Percentiles rank a stretch among this genome's conserved stretches.
These are phyloP conservation scores for Nomada ruficornis DNA, from an alignment of 2,888 invertebrate genomes.

Conservation along the genomic window DNA sequence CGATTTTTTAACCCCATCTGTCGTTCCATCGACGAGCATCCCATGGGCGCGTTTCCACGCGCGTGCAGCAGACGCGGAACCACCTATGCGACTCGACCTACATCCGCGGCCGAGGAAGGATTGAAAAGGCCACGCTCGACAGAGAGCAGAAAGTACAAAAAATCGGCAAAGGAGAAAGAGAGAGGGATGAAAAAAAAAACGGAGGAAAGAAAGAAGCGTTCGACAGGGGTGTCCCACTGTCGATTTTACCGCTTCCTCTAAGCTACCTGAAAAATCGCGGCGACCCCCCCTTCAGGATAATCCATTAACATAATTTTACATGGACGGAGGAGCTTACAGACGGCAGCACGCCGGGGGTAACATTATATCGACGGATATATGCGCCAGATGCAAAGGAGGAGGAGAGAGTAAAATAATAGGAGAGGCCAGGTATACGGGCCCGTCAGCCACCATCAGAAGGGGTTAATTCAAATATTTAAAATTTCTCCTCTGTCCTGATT, in stretches of 20 bases:
- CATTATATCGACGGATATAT: conserved; percentile 79
- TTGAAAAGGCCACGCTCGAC: conserved; percentile 62
- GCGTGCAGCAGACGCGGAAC: conserved; percentile 66
- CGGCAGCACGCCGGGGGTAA: conserved; percentile 70
- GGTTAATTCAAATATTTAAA: conserved; percentile 84
- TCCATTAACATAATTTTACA: conserved; percentile 85
- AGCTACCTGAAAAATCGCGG: conserved; percentile 73
- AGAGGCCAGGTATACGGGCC: conserved; percentile 75
- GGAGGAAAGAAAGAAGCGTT: conserved; percentile 34
- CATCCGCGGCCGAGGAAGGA: conserved; percentile 74
- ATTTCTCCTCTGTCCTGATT: conserved; percentile 77
- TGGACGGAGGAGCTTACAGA: conserved; percentile 68
- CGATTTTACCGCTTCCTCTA: conserved; percentile 24
- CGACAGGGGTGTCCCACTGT: conserved; percentile 53
- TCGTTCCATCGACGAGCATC: conserved; percentile 71
- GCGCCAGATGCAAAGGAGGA: conserved; percentile 83
- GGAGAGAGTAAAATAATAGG: conserved; percentile 78
- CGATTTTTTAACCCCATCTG: conserved; percentile 84
- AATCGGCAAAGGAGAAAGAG: conserved; percentile 15
- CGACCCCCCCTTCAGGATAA: conserved; percentile 80
- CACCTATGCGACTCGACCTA: conserved; percentile 73
- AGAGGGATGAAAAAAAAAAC: conserved; percentile 43
- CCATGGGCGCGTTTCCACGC: conserved; percentile 74
- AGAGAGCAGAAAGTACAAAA: conserved; percentile 38
- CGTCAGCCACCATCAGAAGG: conserved; percentile 65